These are phyloP conservation scores for Varroa destructor DNA, from an alignment of 1,140 invertebrate genomes.

Conservation along the genomic window DNA sequence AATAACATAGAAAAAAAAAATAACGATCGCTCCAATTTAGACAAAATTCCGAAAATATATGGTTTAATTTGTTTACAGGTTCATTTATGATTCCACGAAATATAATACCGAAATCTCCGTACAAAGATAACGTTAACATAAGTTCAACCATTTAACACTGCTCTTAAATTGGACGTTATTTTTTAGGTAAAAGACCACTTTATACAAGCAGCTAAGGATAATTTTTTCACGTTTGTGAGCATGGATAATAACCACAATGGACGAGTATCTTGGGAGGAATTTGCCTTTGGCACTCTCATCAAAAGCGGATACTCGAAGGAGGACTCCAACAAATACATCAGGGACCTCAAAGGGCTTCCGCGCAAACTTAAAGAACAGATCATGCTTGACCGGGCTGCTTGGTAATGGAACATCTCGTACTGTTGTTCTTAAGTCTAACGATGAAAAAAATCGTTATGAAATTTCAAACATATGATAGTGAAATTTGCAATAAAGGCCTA, in stretches of 20 bases:
- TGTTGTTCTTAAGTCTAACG: too few relatives aligned
- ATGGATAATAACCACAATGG: slow-evolving; percentile 62
- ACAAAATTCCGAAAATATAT: not conserved
- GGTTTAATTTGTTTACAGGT: not conserved
- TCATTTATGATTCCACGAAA: too few relatives aligned
- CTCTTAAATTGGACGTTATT: too few relatives aligned
- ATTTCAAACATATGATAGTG: not conserved
- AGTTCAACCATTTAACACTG: too few relatives aligned
- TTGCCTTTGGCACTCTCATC: slow-evolving; percentile 49
- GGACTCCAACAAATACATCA: slow-evolving; percentile 39
- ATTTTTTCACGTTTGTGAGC: slow-evolving; percentile 54
- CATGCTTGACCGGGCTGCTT: slow-evolving; percentile 59
- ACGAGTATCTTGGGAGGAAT: slow-evolving; percentile 36
- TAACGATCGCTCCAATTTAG: too few relatives aligned
- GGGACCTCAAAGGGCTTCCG: slow-evolving; percentile 28
- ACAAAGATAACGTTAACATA: too few relatives aligned
- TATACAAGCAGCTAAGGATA: slow-evolving; percentile 54
- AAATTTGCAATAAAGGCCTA: not conserved
- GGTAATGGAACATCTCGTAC: slow-evolving; percentile 41
- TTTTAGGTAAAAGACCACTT: slow-evolving; percentile 63
- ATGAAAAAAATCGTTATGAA: not conserved
- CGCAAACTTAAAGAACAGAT: slow-evolving; percentile 48
- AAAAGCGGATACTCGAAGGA: slow-evolving; percentile 46
- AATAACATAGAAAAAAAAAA: too few relatives aligned
- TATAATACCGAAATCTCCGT: too few relatives aligned